A percentile compares a stretch with the other conserved stretches of the same genome.
Evolutionary conservation across 2,888 invertebrate species (phyloP).

Genomic region (Drosophila flavopinicola): DNA sequence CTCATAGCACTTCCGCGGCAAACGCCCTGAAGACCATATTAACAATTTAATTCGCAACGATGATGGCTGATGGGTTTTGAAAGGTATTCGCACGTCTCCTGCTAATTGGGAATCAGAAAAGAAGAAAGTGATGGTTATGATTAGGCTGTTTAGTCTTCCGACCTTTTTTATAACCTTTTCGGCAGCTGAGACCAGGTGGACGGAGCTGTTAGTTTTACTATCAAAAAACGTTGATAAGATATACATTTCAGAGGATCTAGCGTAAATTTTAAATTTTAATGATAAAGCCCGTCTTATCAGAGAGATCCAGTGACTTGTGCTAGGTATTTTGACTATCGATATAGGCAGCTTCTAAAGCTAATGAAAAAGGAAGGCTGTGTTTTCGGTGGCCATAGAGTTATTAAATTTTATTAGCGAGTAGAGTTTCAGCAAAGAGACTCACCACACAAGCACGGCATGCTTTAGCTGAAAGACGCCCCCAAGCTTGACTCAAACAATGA

Average conservation of each 20-base stretch:
- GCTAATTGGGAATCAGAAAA: not conserved
- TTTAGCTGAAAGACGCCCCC: conserved; percentile 22
- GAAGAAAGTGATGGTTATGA: too few species aligned
- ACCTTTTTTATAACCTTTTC: not conserved
- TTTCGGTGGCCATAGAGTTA: not conserved
- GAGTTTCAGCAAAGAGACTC: conserved; percentile 16
- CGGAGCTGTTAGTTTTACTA: not conserved
- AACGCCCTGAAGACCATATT: conserved; percentile 1
- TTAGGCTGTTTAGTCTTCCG: not conserved
- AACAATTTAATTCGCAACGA: conserved; percentile 6
- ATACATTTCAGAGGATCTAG: conserved; percentile 6
- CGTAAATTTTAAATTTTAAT: conserved; percentile 2
- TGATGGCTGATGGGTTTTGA: conserved; percentile 13
- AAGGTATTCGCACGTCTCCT: conserved; percentile 1
- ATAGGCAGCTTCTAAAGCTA: not conserved
- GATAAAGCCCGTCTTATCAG: not conserved
- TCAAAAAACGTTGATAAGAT: conserved; percentile 10
- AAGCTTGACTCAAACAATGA: not conserved
- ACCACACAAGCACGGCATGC: conserved; percentile 10
- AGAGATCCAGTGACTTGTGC: not conserved
- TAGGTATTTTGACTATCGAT: not conserved
- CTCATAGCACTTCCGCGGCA: not conserved
- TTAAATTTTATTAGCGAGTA: conserved; percentile 6
- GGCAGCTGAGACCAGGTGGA: not conserved
- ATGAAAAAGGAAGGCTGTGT: not conserved